Base-by-base conservation (phyloP, 2,113 vertebrate species). In the Coracopsis vasa region DNA sequence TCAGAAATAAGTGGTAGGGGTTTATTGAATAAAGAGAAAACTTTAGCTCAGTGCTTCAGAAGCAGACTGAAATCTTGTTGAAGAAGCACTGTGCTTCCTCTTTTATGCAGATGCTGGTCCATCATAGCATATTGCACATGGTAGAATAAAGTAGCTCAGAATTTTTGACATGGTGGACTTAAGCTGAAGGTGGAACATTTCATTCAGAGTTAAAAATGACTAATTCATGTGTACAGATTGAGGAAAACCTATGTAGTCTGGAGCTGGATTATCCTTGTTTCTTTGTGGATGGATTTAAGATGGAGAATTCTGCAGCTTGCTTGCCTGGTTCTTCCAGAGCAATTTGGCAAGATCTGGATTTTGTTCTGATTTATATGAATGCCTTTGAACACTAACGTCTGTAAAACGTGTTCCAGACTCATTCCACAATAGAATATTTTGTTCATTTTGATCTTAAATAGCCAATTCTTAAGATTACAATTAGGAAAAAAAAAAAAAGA, bases 341-440 rank as follows among this genome's bases (percentile, higher is more conserved):
- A 29, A 37, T 86, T 94, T 95, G 94, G 94, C 96, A 94, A 86
- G 92, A 64, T 78, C 42, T 73, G 60, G 25, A 25, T 94, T 90
- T 92, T 89, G 14, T 86, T 92, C 95, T 80, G 83, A 92, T 95
- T 96, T 94, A 86, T 94, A 54, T 67, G 83, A 96, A 92, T 91
- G 83, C 29, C 83, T 96, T 97, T 95, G 88, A 94, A 89, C 75
- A 86, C 79, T 90, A 94, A 97, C 92, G 92, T 94, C 92, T 97
- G 96, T 90, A 94, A 75, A 95, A 88, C 0, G 18, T 94, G 65
- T 95, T 95, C 80, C 54, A 11, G 54, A 66, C 50, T 96, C 54
- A 71, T 97, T 96, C 86, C 88, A 91, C 94, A 95, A 94, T 39
- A 94, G 94, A 94, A 97, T 91, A 84, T 94, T 91, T 95, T 94